These are phyloP conservation scores for Orius insidiosus DNA, from an alignment of 1,140 invertebrate species.

Conservation along the genomic window DNA sequence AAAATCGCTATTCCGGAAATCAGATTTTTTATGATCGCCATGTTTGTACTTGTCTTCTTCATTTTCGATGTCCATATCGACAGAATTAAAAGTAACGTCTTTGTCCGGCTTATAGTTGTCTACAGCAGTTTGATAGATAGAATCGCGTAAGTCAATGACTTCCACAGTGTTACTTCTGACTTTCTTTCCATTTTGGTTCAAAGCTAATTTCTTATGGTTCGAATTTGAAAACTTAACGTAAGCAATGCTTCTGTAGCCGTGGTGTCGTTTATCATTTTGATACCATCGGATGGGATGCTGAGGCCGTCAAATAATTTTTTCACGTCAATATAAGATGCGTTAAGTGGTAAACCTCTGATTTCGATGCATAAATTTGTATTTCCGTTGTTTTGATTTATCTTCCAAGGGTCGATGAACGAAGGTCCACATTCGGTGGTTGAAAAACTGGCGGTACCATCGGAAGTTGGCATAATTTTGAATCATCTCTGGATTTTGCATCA, in stretches of 20 bases:
- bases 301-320: constrained; percentile 59
- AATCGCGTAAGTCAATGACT: constrained; percentile 31
- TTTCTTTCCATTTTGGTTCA: constrained; percentile 36
- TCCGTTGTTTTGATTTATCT: not conserved
- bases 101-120: constrained; percentile 16
- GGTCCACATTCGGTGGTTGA: not conserved
- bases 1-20: constrained; percentile 22
- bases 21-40: constrained; percentile 35
- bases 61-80: constrained; percentile 7
- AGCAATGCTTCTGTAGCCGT: constrained; percentile 59
- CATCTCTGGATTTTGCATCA: constrained; percentile 1
- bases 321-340: constrained; percentile 56
- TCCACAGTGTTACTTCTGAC: constrained; percentile 41
- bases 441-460: not conserved
- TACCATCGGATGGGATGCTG: constrained; percentile 60
- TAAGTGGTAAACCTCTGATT: constrained; percentile 45
- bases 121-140: constrained; percentile 12
- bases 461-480: not conserved
- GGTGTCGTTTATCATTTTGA: constrained; percentile 71
- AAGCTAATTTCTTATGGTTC: constrained; percentile 47
- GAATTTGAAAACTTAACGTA: constrained; percentile 56
- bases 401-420: not conserved
- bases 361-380: constrained; percentile 40
- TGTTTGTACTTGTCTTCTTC: constrained; percentile 5
- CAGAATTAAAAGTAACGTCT: not conserved